These are phyloP conservation scores for Pogonophryne albipinna DNA, from an alignment of 2,797 vertebrate genomes.

Conservation along the genomic window DNA sequence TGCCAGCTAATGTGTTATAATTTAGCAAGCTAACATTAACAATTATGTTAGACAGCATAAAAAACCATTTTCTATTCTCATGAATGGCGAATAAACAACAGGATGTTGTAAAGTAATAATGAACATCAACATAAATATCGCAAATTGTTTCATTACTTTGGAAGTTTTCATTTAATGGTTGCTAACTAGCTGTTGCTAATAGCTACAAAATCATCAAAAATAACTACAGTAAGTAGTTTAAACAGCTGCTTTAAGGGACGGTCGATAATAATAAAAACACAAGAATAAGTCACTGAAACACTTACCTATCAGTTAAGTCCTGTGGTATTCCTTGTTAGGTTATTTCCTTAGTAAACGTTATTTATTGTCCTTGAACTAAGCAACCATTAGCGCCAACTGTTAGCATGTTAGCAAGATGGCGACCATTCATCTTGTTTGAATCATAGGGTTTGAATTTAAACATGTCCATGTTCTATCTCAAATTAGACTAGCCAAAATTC, in stretches of 20 bases:
- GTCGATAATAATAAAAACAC: not conserved
- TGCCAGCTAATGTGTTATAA: not conserved
- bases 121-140: not conserved
- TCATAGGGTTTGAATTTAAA: not conserved
- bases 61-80: not conserved
- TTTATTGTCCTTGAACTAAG: not conserved
- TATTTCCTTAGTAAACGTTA: too few species aligned
- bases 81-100: not conserved
- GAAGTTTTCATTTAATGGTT: too few species aligned
- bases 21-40: not conserved
- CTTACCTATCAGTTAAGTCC: not conserved
- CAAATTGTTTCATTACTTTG: not conserved
- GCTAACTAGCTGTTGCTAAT: not conserved
- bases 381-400: not conserved
- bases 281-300: not conserved
- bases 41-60: not conserved
- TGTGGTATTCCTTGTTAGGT: not conserved
- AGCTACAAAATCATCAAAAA: not conserved
- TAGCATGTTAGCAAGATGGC: not conserved
- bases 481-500: not conserved
- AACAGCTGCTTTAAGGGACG: not conserved
- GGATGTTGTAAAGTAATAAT: not conserved
- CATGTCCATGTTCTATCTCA: not conserved
- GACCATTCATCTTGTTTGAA: not conserved
- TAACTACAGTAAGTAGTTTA: not conserved